Conservation (phyloP, 2,113 vertebrate species). For the Hemicordylus capensis region DNA sequence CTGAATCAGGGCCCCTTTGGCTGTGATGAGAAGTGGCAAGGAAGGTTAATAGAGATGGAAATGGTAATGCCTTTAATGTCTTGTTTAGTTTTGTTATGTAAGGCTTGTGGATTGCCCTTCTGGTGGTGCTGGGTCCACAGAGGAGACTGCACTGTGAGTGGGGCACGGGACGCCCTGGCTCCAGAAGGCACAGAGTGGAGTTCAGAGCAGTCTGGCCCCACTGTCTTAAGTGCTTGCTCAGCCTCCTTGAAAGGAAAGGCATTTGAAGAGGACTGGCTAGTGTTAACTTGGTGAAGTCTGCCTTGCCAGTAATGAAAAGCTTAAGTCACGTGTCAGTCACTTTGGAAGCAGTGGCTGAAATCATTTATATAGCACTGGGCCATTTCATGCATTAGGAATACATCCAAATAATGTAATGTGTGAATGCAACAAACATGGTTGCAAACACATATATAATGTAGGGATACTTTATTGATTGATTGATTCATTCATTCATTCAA, state of each 20-base stretch:
- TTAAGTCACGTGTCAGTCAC: fast-evolving
- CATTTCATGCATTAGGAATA: too few relatives aligned
- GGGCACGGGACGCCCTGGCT: not conserved
- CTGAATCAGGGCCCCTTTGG: too few relatives aligned
- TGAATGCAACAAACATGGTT: not conserved
- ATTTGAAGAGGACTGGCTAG: slow-evolving; percentile 4
- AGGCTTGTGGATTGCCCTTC: too few relatives aligned
- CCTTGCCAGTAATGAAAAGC: not conserved
- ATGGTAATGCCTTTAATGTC: too few relatives aligned
- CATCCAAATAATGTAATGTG: not conserved
- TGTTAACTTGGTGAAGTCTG: not conserved
- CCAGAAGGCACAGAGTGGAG: slow-evolving; percentile 34
- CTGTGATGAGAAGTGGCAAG: too few relatives aligned
- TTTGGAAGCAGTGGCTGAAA: fast-evolving
- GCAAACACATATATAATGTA: not conserved
- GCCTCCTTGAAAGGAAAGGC: slow-evolving; percentile 56
- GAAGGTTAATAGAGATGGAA: too few relatives aligned
- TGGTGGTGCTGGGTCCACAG: slow-evolving; percentile 9
- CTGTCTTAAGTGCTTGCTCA: not conserved
- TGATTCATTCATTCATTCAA: too few relatives aligned
- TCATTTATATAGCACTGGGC: not conserved
- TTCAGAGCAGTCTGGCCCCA: not conserved
- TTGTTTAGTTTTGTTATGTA: too few relatives aligned
- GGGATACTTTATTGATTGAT: too few relatives aligned
- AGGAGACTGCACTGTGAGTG: not conserved